A percentile compares a stretch with the other conserved stretches of the same genome.
phyloP scores from a whole-genome alignment of 2,113 vertebrate species.

The Coregonus clupeaformis region DNA sequence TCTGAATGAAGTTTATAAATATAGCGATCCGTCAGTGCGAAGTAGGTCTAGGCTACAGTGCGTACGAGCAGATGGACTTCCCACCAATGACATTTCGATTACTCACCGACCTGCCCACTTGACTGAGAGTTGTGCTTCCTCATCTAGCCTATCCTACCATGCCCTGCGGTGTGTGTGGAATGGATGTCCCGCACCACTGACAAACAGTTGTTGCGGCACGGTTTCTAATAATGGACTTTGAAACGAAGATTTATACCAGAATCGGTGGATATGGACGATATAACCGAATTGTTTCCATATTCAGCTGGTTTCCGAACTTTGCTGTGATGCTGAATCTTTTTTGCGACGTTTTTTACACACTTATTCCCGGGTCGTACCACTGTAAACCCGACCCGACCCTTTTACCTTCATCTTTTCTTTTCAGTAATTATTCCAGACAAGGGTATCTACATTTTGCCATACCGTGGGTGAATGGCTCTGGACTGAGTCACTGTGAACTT shows the following conservation, averaged over 20 bases:
- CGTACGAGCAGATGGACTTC: too few relatives aligned
- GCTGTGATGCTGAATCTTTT: slow-evolving; percentile 74
- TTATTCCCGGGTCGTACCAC: slow-evolving; percentile 71
- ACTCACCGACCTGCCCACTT: neutral
- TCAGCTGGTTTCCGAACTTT: slow-evolving; percentile 77
- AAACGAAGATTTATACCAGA: slow-evolving; percentile 58
- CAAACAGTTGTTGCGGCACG: neutral
- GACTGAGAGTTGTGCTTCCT: neutral
- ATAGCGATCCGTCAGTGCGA: too few relatives aligned
- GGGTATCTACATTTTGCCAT: slow-evolving; percentile 71
- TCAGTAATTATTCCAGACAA: slow-evolving; percentile 63
- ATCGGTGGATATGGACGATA: slow-evolving; percentile 76
- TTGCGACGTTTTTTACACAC: slow-evolving; percentile 70
- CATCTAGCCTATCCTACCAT: neutral
- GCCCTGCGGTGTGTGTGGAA: neutral
- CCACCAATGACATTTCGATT: too few relatives aligned
- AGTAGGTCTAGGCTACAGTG: too few relatives aligned
- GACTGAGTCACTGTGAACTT: slow-evolving; percentile 69
- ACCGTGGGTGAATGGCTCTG: slow-evolving; percentile 67
- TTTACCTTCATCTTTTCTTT: slow-evolving; percentile 67
- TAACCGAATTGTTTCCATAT: slow-evolving; percentile 67
- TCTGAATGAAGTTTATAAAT: too few relatives aligned
- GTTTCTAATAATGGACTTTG: slow-evolving; percentile 65
- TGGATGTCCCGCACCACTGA: neutral
- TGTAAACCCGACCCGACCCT: slow-evolving; percentile 74